Percentiles rank a stretch among this genome's conserved stretches.
Evolutionary conservation across 2,888 invertebrate species (phyloP).

Genomic region (Eristalis pertinax): DNA sequence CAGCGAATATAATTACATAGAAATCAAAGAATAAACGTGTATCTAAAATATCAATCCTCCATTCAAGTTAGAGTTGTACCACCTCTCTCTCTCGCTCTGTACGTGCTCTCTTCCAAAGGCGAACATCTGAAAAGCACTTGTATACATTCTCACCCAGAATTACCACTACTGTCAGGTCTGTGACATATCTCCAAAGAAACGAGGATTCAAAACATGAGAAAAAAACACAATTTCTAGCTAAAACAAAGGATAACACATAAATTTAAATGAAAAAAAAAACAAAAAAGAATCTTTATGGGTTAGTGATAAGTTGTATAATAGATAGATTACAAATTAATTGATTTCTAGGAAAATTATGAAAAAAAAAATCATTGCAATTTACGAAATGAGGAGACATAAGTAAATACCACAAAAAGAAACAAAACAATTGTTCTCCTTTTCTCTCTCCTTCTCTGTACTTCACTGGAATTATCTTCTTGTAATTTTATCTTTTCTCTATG

Average conservation of each 20-base stretch:
- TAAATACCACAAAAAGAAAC: conserved; percentile 15
- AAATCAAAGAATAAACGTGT: conserved; percentile 21
- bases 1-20: conserved; percentile 42
- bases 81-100: conserved; percentile 3
- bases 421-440: conserved; percentile 39
- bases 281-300: conserved; percentile 65
- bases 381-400: conserved; percentile 36
- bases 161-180: conserved; percentile 47
- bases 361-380: conserved; percentile 13
- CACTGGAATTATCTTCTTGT: conserved; percentile 66
- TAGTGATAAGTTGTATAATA: conserved; percentile 72
- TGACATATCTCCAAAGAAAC: conserved; percentile 63
- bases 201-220: conserved; percentile 26
- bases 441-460: conserved; percentile 48
- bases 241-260: conserved; percentile 26
- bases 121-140: conserved; percentile 22
- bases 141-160: conserved; percentile 28
- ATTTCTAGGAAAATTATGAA: conserved; percentile 56
- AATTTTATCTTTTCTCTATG: conserved; percentile 69
- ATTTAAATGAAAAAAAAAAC: conserved; percentile 16
- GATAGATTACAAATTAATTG: conserved; percentile 63
- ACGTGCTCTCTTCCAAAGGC: conserved; percentile 32
- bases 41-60: conserved; percentile 15
- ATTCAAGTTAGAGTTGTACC: conserved; percentile 26
- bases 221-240: conserved; percentile 40